Evolutionary conservation across 2,888 invertebrate genomes (phyloP), one percentile per base, ranked within the genome.

Genomic region (Balanococcus diminutus): DNA sequence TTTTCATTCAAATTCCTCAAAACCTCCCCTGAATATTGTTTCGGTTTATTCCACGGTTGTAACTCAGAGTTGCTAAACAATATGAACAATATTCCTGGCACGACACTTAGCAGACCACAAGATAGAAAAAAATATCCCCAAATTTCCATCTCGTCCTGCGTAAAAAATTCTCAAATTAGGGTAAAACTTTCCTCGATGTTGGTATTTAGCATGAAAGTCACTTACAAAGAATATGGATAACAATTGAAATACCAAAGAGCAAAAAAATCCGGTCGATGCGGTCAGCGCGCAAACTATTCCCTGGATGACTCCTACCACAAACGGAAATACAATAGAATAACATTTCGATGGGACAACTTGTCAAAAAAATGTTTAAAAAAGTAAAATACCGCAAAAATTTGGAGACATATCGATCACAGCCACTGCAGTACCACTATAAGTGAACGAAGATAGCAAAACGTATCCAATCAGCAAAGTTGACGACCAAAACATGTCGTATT

Each of bases 341-440:
- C 4, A 46, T n/a, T 46, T 46, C n/a, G n/a, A n/a, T n/a, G n/a
- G n/a, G n/a, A n/a, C n/a, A n/a, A n/a, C n/a, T 46, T n/a, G 36
- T 5, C n/a, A 36, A 36, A 36, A 36, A 36, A 46, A 46, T 46
- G 6, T 46, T 2, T 28, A 25, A 46, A 11, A 11, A 2, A 46
- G 14, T 8, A 4, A 67, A 14, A n/a, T 83, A 83, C 83, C 83
- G 11, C 83, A 83, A 22, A 83, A 83, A 32, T 83, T 83, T 8
- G 83, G 83, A 31, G 56, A 56, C 83, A 83, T 36, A 32, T 83
- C 83, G 11, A 83, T 83, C 2, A 83, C 19, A 22, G 83, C 51
- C 1, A 61, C 56, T 6, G 56, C 1, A n/a, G 83, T 61, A n/a
- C 83, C 83, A 3, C 14, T n/a, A 14, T 28, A 4, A 28, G 2